Percentiles rank a stretch among this genome's conserved stretches.
phyloP scores from a whole-genome alignment of 2,888 invertebrate genomes.

The Eupithecia pulchellata region DNA sequence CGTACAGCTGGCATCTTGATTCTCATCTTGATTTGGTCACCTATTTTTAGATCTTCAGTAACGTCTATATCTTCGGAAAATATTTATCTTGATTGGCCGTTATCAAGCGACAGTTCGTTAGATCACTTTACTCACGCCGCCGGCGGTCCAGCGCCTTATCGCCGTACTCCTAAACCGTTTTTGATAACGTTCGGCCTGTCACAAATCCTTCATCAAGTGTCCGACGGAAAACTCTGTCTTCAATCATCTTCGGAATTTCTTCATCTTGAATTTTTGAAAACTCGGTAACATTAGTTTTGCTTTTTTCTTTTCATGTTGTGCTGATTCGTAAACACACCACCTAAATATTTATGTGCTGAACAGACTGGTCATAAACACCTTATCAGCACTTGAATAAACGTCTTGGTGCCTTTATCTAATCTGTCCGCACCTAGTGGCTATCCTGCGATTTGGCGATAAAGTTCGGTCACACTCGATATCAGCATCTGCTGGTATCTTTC shows the following conservation, averaged over 20 bases:
- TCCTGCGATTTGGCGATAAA: conserved; percentile 68
- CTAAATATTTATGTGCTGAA: conserved; percentile 65
- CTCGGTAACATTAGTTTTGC: conserved; percentile 54
- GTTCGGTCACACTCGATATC: conserved; percentile 65
- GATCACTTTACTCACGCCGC: conserved; percentile 81
- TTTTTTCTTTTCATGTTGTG: conserved; percentile 82
- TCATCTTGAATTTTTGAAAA: conserved; percentile 57
- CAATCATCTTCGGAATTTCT: conserved; percentile 72
- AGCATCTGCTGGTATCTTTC: conserved; percentile 68
- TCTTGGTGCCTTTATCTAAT: conserved; percentile 80
- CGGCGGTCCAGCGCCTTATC: conserved; percentile 81
- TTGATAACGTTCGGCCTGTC: conserved; percentile 74
- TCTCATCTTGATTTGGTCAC: conserved; percentile 93
- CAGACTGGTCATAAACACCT: conserved; percentile 73
- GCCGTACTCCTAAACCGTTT: conserved; percentile 69
- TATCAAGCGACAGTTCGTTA: conserved; percentile 72
- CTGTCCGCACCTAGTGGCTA: conserved; percentile 76
- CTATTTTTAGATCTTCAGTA: conserved; percentile 82
- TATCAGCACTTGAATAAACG: conserved; percentile 80
- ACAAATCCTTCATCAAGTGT: conserved; percentile 68
- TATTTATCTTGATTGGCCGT: conserved; percentile 72
- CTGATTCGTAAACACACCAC: conserved; percentile 61
- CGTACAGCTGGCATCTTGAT: conserved; percentile 98
- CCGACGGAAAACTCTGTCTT: conserved; percentile 71
- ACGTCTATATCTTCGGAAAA: conserved; percentile 74